A percentile compares a stretch with the other conserved stretches of the same genome.
Evolutionary conservation across 1,140 invertebrate species (phyloP).

Genomic region (Pomacea maculata): DNA sequence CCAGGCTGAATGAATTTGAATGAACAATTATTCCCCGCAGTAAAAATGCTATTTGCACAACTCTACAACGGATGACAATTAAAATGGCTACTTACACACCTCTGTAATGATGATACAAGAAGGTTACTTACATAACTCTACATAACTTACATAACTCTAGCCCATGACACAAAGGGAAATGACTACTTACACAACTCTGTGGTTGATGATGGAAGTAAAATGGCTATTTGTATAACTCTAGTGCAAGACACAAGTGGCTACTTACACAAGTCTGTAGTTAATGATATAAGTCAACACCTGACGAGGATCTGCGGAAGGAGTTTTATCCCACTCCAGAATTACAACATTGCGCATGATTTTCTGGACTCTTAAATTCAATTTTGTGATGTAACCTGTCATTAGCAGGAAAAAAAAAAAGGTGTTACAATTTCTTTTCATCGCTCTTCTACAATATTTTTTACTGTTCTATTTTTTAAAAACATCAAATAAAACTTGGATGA

Average conservation of each 20-base stretch:
- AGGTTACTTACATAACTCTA: no score
- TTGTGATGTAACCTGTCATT: slow-evolving; percentile 42
- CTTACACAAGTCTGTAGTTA: slow-evolving; percentile 77
- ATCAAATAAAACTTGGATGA: no score
- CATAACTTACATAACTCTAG: no score
- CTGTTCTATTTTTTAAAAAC: no score
- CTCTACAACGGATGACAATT: slow-evolving; percentile 40
- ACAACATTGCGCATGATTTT: slow-evolving; percentile 53
- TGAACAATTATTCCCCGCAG: no score
- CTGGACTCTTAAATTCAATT: slow-evolving; percentile 36
- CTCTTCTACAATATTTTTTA: no score
- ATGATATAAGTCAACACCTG: slow-evolving; percentile 84
- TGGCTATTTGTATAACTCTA: background rate
- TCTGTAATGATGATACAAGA: no score
- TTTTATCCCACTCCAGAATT: slow-evolving; percentile 75
- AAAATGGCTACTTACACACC: no score
- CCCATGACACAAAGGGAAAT: no score
- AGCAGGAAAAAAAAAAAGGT: slow-evolving; percentile 5
- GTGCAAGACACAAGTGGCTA: slow-evolving; percentile 11
- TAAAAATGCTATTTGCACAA: background rate
- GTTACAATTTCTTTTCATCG: no score
- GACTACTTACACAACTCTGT: slow-evolving; percentile 54
- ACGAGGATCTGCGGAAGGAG: slow-evolving; percentile 73
- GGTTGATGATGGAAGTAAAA: slow-evolving; percentile 85
- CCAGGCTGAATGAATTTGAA: no score